A percentile compares a stretch with the other conserved stretches of the same genome.
Evolutionary conservation across 2,888 invertebrate species (phyloP).

Genomic region (Trichogramma evanescens): DNA sequence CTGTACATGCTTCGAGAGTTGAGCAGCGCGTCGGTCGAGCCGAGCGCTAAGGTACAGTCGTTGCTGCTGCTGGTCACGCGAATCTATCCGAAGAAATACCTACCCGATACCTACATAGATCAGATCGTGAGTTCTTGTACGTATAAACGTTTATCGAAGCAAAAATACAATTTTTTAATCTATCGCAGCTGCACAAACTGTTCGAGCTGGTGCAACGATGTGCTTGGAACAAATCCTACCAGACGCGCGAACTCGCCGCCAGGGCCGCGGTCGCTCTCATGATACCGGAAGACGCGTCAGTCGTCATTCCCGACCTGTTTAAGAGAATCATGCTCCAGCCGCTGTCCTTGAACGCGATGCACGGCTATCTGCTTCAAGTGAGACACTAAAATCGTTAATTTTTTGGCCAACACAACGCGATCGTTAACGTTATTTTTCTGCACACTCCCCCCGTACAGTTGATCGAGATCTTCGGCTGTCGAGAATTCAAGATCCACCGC

Average conservation of each 20-base stretch:
- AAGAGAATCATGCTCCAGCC: constrained; percentile 25
- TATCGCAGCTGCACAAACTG: constrained; percentile 58
- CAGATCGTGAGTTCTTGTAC: constrained; percentile 56
- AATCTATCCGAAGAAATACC: constrained; percentile 62
- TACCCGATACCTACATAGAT: constrained; percentile 59
- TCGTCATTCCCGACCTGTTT: too few species aligned
- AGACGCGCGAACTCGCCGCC: constrained; percentile 68
- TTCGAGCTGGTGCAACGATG: constrained; percentile 54
- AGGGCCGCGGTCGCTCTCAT: constrained; percentile 58
- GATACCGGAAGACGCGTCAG: too few species aligned
- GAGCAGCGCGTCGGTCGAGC: too few species aligned
- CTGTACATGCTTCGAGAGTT: constrained; percentile 48
- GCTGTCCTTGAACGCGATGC: constrained; percentile 52
- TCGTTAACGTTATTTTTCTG: neutral
- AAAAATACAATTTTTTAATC: neutral
- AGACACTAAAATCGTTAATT: neutral
- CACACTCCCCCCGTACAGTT: too few species aligned
- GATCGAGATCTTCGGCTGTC: too few species aligned
- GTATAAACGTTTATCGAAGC: neutral
- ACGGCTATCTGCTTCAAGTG: constrained; percentile 64
- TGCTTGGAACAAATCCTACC: constrained; percentile 58
- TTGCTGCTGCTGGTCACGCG: constrained; percentile 70
- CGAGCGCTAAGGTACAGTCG: constrained; percentile 60
- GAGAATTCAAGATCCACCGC: too few species aligned
- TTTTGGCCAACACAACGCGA: neutral